phyloP scores from a whole-genome alignment of 2,888 invertebrate species.

The Macrosiphum euphorbiae region DNA sequence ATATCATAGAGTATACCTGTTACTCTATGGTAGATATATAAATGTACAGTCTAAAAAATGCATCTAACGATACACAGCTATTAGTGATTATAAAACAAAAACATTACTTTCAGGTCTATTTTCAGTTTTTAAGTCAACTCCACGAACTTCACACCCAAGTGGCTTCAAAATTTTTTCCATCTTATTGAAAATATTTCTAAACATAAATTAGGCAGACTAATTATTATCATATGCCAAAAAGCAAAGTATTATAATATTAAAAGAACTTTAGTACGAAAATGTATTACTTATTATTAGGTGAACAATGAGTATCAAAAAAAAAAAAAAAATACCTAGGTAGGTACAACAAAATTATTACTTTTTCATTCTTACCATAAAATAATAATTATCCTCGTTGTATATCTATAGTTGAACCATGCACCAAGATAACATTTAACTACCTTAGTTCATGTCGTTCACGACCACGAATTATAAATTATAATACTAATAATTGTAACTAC shows the following conservation, averaged over 20 bases:
- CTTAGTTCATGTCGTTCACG: too few relatives aligned
- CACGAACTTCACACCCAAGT: slow-evolving; percentile 68
- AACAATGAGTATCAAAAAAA: not conserved
- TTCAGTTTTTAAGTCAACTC: slow-evolving; percentile 68
- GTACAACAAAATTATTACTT: too few relatives aligned
- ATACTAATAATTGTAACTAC: too few relatives aligned
- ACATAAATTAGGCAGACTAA: not conserved
- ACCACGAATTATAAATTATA: too few relatives aligned
- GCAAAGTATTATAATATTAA: not conserved
- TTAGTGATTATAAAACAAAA: not conserved
- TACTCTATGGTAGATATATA: not conserved
- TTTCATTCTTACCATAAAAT: too few relatives aligned
- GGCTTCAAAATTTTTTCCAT: slow-evolving; percentile 67
- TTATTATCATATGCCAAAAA: not conserved
- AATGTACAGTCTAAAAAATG: not conserved
- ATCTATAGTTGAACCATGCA: too few relatives aligned
- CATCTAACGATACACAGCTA: not conserved
- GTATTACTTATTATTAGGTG: not conserved
- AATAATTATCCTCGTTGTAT: too few relatives aligned
- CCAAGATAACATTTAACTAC: too few relatives aligned
- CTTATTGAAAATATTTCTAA: not conserved
- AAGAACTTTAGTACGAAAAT: not conserved
- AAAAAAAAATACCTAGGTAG: not conserved
- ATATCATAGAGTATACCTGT: too few relatives aligned
- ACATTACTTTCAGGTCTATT: slow-evolving; percentile 68